Evolutionary conservation across 2,113 vertebrate genomes (phyloP).

Genomic region (Ochotona princeps): DNA sequence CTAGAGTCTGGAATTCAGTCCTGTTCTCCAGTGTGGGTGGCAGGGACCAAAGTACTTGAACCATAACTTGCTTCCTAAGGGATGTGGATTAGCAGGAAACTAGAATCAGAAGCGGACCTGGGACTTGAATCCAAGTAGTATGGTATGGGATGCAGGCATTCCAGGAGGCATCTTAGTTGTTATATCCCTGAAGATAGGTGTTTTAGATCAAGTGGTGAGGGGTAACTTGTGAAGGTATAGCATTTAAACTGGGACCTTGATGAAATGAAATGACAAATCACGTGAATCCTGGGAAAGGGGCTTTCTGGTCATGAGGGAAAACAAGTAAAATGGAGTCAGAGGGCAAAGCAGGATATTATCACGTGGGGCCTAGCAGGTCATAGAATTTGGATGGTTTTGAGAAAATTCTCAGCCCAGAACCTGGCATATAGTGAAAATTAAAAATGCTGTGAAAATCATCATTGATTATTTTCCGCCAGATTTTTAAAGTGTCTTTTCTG

Average conservation of each 20-base stretch:
- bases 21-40: too few species aligned
- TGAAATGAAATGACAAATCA: background rate
- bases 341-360: background rate
- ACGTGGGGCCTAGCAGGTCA: background rate
- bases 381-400: slow-evolving; percentile 24
- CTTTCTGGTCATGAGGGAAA: background rate
- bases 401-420: background rate
- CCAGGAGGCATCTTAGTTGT: too few species aligned
- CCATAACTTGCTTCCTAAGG: too few species aligned
- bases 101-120: too few species aligned
- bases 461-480: slow-evolving; percentile 27
- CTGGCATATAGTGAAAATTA: background rate
- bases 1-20: too few species aligned
- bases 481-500: slow-evolving; percentile 15
- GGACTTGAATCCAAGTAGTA: too few species aligned
- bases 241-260: slow-evolving; percentile 20
- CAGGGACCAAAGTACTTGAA: too few species aligned
- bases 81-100: too few species aligned
- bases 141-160: too few species aligned
- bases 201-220: slow-evolving; percentile 34
- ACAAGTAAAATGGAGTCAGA: background rate
- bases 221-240: background rate
- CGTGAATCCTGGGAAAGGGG: background rate
- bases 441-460: background rate
- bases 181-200: background rate